Evolutionary conservation across 2,113 vertebrate genomes (phyloP).

Genomic region (Podocnemis expansa): DNA sequence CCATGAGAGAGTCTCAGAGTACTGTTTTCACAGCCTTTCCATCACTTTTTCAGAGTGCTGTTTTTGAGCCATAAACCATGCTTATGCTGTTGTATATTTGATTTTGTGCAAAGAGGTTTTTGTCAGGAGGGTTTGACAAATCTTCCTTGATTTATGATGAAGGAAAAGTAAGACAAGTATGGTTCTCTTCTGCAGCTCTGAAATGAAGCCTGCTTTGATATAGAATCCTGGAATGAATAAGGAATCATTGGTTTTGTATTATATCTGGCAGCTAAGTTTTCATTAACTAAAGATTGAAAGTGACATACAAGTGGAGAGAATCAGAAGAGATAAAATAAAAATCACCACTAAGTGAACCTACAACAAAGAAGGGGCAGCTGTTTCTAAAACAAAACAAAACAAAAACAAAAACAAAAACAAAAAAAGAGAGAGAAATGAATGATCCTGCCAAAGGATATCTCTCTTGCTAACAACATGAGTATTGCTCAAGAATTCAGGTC

Average conservation of each 20-base stretch:
- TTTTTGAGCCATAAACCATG: slow-evolving; percentile 45
- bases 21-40: too few relatives aligned
- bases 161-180: slow-evolving; percentile 63
- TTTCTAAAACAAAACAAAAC: background rate
- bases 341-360: background rate
- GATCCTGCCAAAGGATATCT: background rate
- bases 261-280: slow-evolving; percentile 68
- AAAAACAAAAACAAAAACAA: too few relatives aligned
- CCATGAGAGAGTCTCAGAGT: background rate
- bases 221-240: slow-evolving; percentile 56
- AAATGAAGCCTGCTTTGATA: slow-evolving; percentile 72
- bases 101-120: slow-evolving; percentile 54
- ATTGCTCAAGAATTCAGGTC: background rate
- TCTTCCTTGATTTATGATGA: slow-evolving; percentile 56
- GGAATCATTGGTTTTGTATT: slow-evolving; percentile 57
- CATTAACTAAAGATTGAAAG: slow-evolving; percentile 60
- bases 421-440: slow-evolving; percentile 13
- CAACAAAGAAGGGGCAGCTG: slow-evolving; percentile 42
- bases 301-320: slow-evolving; percentile 50
- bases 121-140: slow-evolving; percentile 41
- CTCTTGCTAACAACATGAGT: background rate
- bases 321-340: slow-evolving; percentile 29
- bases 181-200: slow-evolving; percentile 47
- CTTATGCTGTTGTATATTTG: slow-evolving; percentile 48
- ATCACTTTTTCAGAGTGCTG: background rate